These are phyloP conservation scores for cattle (Bos taurus) DNA, from an alignment of 2,113 vertebrate genomes.

Conservation along the genomic window ARS-UCD2.0 NC_037345.1:62010001-62010500, in stretches of 20 bases:
- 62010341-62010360: neutral
- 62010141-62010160: no score
- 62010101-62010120: no score
- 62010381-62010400: no score
- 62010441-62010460: no score
- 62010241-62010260: fast-evolving
- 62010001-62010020: neutral
- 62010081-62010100: fast-evolving
- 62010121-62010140: fast-evolving
- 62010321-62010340: neutral
- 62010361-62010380: no score
- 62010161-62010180: fast-evolving
- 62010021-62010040: neutral
- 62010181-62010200: fast-evolving
- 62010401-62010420: no score
- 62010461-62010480: neutral
- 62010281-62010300: neutral
- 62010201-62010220: fast-evolving
- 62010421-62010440: no score
- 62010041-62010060: neutral
- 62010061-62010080: neutral
- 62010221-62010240: neutral
- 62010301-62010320: neutral
- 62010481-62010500: neutral
- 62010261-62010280: fast-evolving